These are phyloP conservation scores for Adineta ricciae DNA, from an alignment of 2,888 invertebrate genomes.

Conservation along the genomic window DNA sequence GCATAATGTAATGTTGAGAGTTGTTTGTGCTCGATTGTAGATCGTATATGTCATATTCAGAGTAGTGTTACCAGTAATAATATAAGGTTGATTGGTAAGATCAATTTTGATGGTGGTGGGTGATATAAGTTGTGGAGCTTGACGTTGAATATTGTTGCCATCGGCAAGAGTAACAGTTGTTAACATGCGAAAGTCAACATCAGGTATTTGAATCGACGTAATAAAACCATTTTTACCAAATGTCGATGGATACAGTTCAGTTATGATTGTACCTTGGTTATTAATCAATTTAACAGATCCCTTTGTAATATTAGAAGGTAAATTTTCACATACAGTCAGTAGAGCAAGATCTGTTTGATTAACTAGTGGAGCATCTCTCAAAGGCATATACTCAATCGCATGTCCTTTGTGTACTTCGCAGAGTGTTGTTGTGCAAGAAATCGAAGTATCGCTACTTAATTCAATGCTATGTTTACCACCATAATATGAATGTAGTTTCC, in stretches of 20 bases:
- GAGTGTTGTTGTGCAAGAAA: background rate
- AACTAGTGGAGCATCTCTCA: background rate
- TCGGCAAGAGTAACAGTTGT: background rate
- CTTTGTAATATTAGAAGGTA: background rate
- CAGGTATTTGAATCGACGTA: background rate
- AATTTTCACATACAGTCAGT: background rate
- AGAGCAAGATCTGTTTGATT: background rate
- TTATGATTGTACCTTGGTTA: background rate
- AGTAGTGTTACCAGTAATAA: background rate
- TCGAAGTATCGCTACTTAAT: background rate
- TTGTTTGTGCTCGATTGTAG: background rate
- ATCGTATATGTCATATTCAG: background rate
- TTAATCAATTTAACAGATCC: background rate
- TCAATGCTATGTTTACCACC: background rate
- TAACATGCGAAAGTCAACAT: background rate
- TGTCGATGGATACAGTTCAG: background rate
- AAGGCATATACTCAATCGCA: background rate
- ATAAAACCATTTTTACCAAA: background rate
- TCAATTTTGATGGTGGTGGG: background rate
- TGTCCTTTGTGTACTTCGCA: background rate
- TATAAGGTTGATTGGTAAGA: background rate
- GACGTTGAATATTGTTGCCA: background rate
- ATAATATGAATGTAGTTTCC: background rate
- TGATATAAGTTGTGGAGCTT: background rate
- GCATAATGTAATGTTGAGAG: background rate